These are phyloP conservation scores for Molanna angustata DNA, from an alignment of 2,888 invertebrate species.

Conservation along the genomic window DNA sequence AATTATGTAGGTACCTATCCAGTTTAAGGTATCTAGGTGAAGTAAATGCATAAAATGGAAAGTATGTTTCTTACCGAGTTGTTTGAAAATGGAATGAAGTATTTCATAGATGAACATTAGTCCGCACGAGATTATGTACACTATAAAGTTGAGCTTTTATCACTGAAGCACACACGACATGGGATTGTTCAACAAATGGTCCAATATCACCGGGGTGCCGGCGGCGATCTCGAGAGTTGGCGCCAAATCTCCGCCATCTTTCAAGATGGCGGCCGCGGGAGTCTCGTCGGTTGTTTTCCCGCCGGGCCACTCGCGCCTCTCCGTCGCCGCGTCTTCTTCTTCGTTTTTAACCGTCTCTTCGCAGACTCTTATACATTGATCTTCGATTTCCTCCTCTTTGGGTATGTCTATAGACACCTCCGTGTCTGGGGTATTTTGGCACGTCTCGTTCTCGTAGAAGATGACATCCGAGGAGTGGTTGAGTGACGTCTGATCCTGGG, in stretches of 20 bases:
- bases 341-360: background rate
- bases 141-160: constrained; percentile 9
- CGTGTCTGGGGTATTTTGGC: constrained; percentile 10
- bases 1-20: too few species aligned
- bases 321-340: background rate
- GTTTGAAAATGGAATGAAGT: background rate
- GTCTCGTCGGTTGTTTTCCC: background rate
- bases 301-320: background rate
- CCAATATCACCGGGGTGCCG: constrained; percentile 48
- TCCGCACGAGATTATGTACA: background rate
- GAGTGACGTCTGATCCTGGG: constrained; percentile 5
- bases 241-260: constrained; percentile 21
- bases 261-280: constrained; percentile 11
- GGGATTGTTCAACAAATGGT: constrained; percentile 48
- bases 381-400: background rate
- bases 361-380: background rate
- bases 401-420: constrained; percentile 9
- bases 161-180: constrained; percentile 43
- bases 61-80: background rate
- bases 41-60: background rate
- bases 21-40: background rate
- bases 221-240: constrained; percentile 42
- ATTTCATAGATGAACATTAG: background rate
- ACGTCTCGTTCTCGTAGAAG: constrained; percentile 19
- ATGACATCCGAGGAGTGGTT: constrained; percentile 12